Evolutionary conservation across 2,113 vertebrate species (phyloP), one percentile per base, ranked within the genome.

Genomic region (Reinhardtius hippoglossoides): DNA sequence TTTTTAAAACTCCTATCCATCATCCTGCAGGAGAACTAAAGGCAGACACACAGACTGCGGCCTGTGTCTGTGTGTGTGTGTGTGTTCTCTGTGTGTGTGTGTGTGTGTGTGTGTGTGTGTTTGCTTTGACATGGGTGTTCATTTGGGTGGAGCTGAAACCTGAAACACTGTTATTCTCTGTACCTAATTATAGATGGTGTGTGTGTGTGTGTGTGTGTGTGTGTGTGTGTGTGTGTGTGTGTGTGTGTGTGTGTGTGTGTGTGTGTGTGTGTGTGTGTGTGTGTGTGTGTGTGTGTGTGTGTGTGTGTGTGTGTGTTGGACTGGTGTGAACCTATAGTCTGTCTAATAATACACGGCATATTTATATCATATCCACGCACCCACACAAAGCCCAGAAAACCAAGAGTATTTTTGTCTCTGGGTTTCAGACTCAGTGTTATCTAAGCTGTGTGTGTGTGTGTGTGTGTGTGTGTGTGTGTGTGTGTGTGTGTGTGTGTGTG

Each of bases 71-170:
- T 67, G 67, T 66, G 58, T 64, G 57, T 66, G 63, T 67, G 67
- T 62, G 58, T 64, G 60, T n/a, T n/a, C n/a, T n/a, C n/a, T 66
- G 63, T 67, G 67, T 66, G 58, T 64, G 60, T 66, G 63, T 67
- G 67, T 66, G 58, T 64, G 60, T 63, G 63, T 67, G 67, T 66
- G 46, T 64, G 60, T 66, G 66, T 67, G 67, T 46, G 79, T 44
- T 44, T 62, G 74, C 37, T 0, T 63, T 55, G 64, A 77, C 60
- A 58, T 56, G 74, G 80, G 76, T 75, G 69, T 75, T 85, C 4
- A 67, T 82, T 84, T 85, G 89, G 87, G 88, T 89, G 88, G 83
- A 91, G 88, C 72, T 79, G 72, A 74, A 82, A 76, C 74, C 77
- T 88, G 56, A 90, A 31, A 80, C 73, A 73, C 52, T 66, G 67